Percentiles rank a stretch among this genome's conserved stretches.
These are phyloP conservation scores for Tupiocoris notatus DNA, from an alignment of 2,888 invertebrate species.

Conservation along the genomic window DNA sequence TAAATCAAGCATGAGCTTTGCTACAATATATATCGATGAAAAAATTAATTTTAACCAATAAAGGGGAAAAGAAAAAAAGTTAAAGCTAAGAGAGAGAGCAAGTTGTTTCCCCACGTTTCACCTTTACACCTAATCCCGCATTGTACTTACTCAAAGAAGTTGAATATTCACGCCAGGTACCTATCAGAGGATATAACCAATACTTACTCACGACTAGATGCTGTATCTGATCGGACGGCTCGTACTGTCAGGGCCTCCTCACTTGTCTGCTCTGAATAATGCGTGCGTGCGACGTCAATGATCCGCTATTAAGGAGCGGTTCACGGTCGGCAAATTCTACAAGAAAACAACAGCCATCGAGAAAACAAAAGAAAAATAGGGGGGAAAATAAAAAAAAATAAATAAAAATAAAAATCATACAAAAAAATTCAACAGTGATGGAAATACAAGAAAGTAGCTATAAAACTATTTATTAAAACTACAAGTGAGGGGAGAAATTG, in stretches of 20 bases:
- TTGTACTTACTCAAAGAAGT: background rate
- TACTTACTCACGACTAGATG: conserved; percentile 3
- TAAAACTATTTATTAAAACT: too few relatives aligned
- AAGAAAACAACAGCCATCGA: conserved; percentile 22
- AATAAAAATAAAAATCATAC: too few relatives aligned
- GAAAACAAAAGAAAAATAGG: conserved; percentile 1
- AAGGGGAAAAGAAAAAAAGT: background rate
- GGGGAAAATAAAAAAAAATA: background rate
- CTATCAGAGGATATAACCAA: background rate
- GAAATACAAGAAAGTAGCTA: too few relatives aligned
- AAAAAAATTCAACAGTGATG: too few relatives aligned
- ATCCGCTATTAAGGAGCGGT: conserved; percentile 44
- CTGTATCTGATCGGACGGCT: conserved; percentile 12
- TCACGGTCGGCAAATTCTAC: conserved; percentile 45
- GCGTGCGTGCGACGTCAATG: conserved; percentile 41
- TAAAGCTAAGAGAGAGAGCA: too few relatives aligned
- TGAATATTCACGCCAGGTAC: background rate
- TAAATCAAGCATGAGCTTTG: too few relatives aligned
- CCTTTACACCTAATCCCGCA: background rate
- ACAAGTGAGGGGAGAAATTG: too few relatives aligned
- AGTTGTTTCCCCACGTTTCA: too few relatives aligned
- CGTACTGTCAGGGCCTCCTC: conserved; percentile 40
- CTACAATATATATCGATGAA: too few relatives aligned
- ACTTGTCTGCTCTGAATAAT: conserved; percentile 38
- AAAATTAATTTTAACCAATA: conserved; percentile 2